Conservation (phyloP, 1,140 invertebrate species). For the Drosophila kanapiae region DNA sequence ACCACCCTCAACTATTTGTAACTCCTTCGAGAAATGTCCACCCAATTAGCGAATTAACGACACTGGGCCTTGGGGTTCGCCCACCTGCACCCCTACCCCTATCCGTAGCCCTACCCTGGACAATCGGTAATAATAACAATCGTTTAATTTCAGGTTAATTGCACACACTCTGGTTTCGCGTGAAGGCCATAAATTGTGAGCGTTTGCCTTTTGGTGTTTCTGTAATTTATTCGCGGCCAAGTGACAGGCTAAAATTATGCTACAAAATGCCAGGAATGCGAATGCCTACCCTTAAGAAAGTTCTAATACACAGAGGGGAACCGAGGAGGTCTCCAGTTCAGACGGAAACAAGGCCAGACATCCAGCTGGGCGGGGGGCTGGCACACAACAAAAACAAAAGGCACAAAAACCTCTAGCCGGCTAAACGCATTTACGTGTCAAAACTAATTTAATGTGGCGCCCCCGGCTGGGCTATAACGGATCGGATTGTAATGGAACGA, state of each 20-base stretch:
- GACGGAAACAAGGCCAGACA: constrained; percentile 28
- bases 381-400: constrained; percentile 1
- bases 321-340: neutral
- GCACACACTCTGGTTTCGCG: constrained; percentile 44
- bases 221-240: constrained; percentile 70
- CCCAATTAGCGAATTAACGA: constrained; percentile 21
- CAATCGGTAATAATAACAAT: constrained; percentile 54
- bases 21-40: neutral
- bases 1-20: neutral
- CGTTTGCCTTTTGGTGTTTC: constrained; percentile 15
- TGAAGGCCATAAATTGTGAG: constrained; percentile 60
- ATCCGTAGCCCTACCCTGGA: neutral
- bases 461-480: neutral
- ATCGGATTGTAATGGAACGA: constrained; percentile 28
- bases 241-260: constrained; percentile 78
- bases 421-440: constrained; percentile 82
- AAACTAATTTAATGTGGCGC: constrained; percentile 76
- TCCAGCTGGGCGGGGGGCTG: constrained; percentile 1
- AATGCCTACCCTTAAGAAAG: constrained; percentile 6
- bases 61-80: too few relatives aligned
- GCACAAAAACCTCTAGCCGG: constrained; percentile 31
- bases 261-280: constrained; percentile 72
- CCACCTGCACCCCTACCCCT: neutral
- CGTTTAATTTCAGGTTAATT: constrained; percentile 81
- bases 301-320: neutral